phyloP scores from a whole-genome alignment of 1,140 invertebrate species.

The Drepana arcuata region DNA sequence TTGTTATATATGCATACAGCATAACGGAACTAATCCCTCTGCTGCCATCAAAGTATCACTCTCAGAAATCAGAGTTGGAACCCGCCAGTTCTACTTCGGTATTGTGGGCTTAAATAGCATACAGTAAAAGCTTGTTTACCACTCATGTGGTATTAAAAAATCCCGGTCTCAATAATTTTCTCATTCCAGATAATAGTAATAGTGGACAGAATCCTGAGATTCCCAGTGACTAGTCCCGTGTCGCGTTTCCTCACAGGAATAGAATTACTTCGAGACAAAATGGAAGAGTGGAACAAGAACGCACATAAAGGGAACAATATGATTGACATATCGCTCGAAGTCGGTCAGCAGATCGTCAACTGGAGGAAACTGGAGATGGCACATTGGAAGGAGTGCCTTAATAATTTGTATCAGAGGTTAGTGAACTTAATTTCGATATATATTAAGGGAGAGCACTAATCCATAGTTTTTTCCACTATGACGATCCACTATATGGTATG shows the following conservation, averaged over 20 bases:
- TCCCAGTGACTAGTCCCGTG: conserved; percentile 86
- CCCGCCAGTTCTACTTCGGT: no score
- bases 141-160: no score
- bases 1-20: no score
- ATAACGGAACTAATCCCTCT: no score
- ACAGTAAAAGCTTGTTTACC: no score
- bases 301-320: conserved; percentile 91
- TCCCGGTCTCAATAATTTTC: no score
- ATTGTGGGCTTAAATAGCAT: no score
- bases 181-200: conserved; percentile 76
- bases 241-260: conserved; percentile 92
- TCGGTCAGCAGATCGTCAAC: conserved; percentile 87
- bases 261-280: conserved; percentile 88
- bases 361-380: conserved; percentile 95
- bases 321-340: conserved; percentile 75
- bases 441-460: no score
- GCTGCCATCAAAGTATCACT: no score
- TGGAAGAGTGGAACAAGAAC: conserved; percentile 93
- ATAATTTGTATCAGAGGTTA: conserved; percentile 73
- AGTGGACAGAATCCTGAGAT: conserved; percentile 82
- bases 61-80: no score
- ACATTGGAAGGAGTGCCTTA: conserved; percentile 87
- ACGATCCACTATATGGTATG: no score
- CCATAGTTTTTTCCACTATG: no score
- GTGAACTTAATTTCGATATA: neutral